Percentiles rank a stretch among this genome's conserved stretches.
These are phyloP conservation scores for Salarias fasciatus DNA, from an alignment of 2,797 vertebrate genomes.

Conservation along the genomic window DNA sequence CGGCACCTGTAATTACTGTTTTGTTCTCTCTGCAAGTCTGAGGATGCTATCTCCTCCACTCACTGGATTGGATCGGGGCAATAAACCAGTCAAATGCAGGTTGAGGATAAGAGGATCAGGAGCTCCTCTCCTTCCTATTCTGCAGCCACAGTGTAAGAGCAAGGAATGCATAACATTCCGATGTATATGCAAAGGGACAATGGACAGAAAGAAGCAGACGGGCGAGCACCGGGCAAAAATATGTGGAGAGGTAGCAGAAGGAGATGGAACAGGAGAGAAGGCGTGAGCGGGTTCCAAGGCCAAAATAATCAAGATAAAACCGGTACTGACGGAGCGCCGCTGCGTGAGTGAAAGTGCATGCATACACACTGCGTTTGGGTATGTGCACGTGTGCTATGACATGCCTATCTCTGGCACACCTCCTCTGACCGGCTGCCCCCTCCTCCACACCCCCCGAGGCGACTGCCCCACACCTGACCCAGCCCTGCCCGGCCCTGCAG, in stretches of 20 bases:
- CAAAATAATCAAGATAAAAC: constrained; percentile 50
- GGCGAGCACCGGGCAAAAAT: constrained; percentile 48
- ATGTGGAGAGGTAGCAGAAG: constrained; percentile 41
- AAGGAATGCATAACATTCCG: constrained; percentile 70
- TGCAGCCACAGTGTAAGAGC: constrained; percentile 44
- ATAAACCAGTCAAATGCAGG: constrained; percentile 60
- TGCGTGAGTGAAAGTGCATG: constrained; percentile 59
- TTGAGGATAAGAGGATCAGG: constrained; percentile 53
- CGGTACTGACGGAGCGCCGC: constrained; percentile 59
- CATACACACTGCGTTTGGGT: constrained; percentile 30
- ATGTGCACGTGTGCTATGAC: constrained; percentile 57
- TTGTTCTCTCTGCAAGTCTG: constrained; percentile 42
- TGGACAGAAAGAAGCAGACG: constrained; percentile 43
- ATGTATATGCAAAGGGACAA: constrained; percentile 41
- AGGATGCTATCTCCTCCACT: constrained; percentile 46
- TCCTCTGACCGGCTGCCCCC: constrained; percentile 40
- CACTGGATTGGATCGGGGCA: constrained; percentile 42
- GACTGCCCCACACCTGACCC: constrained; percentile 79
- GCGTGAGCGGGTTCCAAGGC: constrained; percentile 22
- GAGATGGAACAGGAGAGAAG: constrained; percentile 42
- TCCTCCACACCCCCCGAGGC: constrained; percentile 55
- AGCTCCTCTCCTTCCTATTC: constrained; percentile 54
- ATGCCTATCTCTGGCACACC: constrained; percentile 54
- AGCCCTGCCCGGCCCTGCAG: constrained; percentile 63
- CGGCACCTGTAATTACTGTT: constrained; percentile 53